Evolutionary conservation across 1,140 invertebrate genomes (phyloP).

Genomic region (Goniozus legneri): DNA sequence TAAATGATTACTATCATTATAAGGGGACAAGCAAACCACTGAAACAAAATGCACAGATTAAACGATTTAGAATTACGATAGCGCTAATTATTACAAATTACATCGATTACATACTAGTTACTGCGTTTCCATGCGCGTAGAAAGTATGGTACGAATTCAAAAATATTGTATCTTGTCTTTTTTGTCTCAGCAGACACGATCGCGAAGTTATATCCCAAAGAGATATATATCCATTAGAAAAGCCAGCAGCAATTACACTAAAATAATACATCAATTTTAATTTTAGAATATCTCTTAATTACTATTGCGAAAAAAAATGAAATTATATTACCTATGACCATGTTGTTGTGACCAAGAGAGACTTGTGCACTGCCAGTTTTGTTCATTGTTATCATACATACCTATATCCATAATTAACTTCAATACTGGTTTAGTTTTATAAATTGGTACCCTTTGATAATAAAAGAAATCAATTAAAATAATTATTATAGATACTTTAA

Average conservation of each 20-base stretch:
- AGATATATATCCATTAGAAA: constrained; percentile 62
- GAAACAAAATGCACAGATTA: no score
- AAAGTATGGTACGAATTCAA: constrained; percentile 47
- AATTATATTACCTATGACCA: constrained; percentile 37
- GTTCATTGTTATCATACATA: constrained; percentile 25
- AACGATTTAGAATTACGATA: constrained; percentile 9
- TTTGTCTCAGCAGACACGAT: constrained; percentile 54
- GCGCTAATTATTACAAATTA: constrained; percentile 2
- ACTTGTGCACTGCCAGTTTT: constrained; percentile 47
- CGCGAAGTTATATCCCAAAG: constrained; percentile 57
- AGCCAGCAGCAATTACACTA: constrained; percentile 60
- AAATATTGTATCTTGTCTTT: constrained; percentile 40
- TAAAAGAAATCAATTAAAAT: no score
- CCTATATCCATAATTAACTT: constrained; percentile 38
- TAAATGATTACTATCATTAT: constrained; percentile 41
- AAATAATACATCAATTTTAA: constrained; percentile 11
- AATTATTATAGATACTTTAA: no score
- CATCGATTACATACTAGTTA: constrained; percentile 33
- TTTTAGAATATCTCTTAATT: not conserved
- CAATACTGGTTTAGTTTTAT: constrained; percentile 41
- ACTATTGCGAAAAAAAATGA: constrained; percentile 2
- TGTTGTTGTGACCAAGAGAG: constrained; percentile 51
- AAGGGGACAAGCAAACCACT: constrained; percentile 45
- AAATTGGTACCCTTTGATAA: constrained; percentile 42
- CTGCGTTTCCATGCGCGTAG: constrained; percentile 46